These are phyloP conservation scores for Wasmannia auropunctata DNA, from an alignment of 1,140 invertebrate species.

Conservation along the genomic window DNA sequence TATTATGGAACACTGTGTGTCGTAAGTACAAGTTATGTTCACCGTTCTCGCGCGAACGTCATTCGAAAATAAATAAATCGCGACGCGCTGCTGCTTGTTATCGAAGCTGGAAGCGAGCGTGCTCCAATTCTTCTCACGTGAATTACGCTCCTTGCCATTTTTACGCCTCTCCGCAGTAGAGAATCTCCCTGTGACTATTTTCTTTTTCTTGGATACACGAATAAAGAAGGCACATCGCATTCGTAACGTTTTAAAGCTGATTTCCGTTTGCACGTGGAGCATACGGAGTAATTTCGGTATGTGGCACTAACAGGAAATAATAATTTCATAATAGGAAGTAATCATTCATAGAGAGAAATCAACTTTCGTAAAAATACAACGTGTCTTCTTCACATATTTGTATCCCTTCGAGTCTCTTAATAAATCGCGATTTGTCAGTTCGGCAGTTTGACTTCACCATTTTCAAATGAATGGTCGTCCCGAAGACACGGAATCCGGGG, in stretches of 20 bases:
- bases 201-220: neutral
- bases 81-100: conserved; percentile 27
- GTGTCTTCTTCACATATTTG: conserved; percentile 1
- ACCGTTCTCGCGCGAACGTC: conserved; percentile 25
- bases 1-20: conserved; percentile 48
- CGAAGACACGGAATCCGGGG: conserved; percentile 29
- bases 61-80: conserved; percentile 46
- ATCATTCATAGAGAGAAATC: conserved; percentile 5
- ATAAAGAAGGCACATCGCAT: neutral
- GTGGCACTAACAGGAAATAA: conserved; percentile 27
- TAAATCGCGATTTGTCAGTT: conserved; percentile 28
- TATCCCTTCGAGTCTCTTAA: conserved; percentile 2
- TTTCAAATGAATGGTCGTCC: conserved; percentile 3
- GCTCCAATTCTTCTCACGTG: neutral
- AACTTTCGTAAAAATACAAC: conserved; percentile 22
- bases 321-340: no score
- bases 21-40: conserved; percentile 52
- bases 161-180: neutral
- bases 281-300: neutral
- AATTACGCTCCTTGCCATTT: conserved; percentile 9
- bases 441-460: conserved; percentile 24
- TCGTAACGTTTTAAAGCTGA: neutral
- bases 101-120: conserved; percentile 30
- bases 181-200: neutral
- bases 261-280: neutral